phyloP scores from a whole-genome alignment of 2,888 invertebrate genomes.

The Brachypalpus laphriformis region DNA sequence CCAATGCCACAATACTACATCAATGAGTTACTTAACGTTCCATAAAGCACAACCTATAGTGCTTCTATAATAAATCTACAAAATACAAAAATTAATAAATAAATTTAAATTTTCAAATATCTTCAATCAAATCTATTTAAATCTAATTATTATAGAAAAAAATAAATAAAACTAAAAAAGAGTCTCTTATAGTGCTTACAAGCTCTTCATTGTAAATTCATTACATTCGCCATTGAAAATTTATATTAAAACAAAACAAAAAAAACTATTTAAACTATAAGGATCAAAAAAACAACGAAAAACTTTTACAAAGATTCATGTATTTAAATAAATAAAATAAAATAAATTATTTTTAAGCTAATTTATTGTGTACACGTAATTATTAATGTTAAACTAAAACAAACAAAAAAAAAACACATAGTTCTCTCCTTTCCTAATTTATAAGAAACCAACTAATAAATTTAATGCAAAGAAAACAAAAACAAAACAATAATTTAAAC shows the following conservation, averaged over 20 bases:
- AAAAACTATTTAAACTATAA: conserved; percentile 25
- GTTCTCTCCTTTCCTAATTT: conserved; percentile 57
- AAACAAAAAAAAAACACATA: conserved; percentile 34
- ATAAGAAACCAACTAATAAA: conserved; percentile 60
- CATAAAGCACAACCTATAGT: conserved; percentile 46
- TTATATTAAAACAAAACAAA: conserved; percentile 9
- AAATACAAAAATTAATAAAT: conserved; percentile 12
- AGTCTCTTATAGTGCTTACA: conserved; percentile 28
- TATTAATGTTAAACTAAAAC: conserved; percentile 50
- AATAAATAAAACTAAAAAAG: conserved; percentile 29
- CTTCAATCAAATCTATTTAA: conserved; percentile 7
- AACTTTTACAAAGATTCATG: conserved; percentile 53
- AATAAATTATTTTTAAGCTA: conserved; percentile 56
- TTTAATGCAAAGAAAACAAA: conserved; percentile 35
- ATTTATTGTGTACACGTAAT: conserved; percentile 68
- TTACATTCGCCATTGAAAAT: conserved; percentile 66
- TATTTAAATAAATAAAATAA: conserved; percentile 60
- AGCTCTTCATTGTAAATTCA: conserved; percentile 67
- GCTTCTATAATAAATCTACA: conserved; percentile 24
- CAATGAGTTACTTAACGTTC: conserved; percentile 67
- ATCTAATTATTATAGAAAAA: background rate
- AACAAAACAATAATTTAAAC: conserved; percentile 49
- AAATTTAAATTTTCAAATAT: background rate
- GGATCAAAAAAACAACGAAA: conserved; percentile 18
- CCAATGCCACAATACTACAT: conserved; percentile 21